A percentile compares a stretch with the other conserved stretches of the same genome.
Evolutionary conservation across 2,888 invertebrate genomes (phyloP).

Genomic region (Calameuta pallipes): DNA sequence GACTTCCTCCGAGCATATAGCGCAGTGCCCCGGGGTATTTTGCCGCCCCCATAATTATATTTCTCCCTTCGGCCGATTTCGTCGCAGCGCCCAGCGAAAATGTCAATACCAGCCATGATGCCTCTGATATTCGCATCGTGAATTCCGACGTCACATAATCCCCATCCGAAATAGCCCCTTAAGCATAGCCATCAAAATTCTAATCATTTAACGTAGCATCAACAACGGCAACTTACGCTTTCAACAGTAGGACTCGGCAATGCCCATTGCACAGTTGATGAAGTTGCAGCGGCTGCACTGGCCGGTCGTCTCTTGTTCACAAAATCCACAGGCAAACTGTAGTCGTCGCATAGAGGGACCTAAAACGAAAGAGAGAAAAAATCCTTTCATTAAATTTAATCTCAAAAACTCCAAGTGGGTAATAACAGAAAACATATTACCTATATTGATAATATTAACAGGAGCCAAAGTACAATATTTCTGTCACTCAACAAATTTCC

Average conservation of each 20-base stretch:
- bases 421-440: neutral
- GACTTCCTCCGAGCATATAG: conserved; percentile 28
- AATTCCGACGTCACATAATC: neutral
- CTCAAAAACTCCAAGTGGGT: neutral
- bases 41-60: conserved; percentile 60
- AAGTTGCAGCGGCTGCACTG: conserved; percentile 69
- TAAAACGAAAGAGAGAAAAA: conserved; percentile 65
- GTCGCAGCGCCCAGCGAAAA: conserved; percentile 34
- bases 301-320: conserved; percentile 77
- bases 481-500: conserved; percentile 46
- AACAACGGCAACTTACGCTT: conserved; percentile 62
- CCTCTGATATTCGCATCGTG: neutral
- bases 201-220: neutral
- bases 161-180: neutral
- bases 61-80: conserved; percentile 48
- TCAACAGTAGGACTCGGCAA: conserved; percentile 69
- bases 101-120: conserved; percentile 36
- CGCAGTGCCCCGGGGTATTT: conserved; percentile 49
- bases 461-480: conserved; percentile 33
- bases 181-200: neutral
- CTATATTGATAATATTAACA: neutral
- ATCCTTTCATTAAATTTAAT: neutral
- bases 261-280: conserved; percentile 72
- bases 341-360: conserved; percentile 89
- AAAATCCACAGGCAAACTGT: conserved; percentile 87